Evolutionary conservation across 2,888 invertebrate genomes (phyloP), one percentile per base, ranked within the genome.

Genomic region (Cantharis nigra): DNA sequence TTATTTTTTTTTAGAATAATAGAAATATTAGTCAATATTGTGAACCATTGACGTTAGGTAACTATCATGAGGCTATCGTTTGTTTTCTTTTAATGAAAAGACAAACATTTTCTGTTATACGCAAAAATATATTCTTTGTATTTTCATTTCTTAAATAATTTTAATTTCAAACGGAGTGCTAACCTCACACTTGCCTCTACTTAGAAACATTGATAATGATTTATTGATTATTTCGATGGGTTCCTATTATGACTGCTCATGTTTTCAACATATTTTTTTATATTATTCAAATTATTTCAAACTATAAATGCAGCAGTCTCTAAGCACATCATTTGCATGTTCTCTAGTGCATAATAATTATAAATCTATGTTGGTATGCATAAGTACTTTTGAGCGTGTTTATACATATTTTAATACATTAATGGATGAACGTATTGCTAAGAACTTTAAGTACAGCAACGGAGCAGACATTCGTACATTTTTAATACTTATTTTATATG

Each of bases 351-450:
- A 73, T 49, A 49, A 49, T 69, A 67, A 73, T 73, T 73, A 73
- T 73, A 73, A 73, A 73, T 73, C 73, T 65, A 28, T 64, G 67
- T 23, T 62, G 14, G 73, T 73, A 11, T 65, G 67, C 49, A 30
- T 73, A 73, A 73, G 73, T 62, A 63, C 73, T 23, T 69, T 73
- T 69, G 49, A 33, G 49, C 73, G 69, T 73, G 73, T 73, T 69
- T 67, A 33, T 73, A 67, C 73, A 73, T 73, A 73, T 73, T 73
- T 73, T 49, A 73, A 23, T 33, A 69, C 14, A 26, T 62, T 73
- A 73, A 73, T 73, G 67, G 73, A 16, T 30, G 26, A 18, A 62
- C 72, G 18, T 72, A 13, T 16, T 63, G 49, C 28, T 65, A 30
- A 72, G 72, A 26, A 72, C 30, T 64, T 64, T 63, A 72, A 72